Conservation (phyloP, 2,113 vertebrate species). For the Acrocephalus arundinaceus region DNA sequence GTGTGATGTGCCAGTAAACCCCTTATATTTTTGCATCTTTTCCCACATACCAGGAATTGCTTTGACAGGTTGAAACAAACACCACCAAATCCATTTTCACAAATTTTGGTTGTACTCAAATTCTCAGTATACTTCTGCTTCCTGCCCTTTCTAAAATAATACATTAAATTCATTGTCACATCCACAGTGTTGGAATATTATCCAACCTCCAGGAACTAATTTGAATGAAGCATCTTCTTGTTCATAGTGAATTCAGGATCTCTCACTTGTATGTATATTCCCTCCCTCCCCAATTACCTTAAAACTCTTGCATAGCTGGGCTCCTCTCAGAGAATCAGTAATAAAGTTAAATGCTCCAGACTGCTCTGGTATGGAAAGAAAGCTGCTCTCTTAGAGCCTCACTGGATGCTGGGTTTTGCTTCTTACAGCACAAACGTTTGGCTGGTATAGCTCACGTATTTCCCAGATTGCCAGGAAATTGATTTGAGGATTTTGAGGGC, state of each 20-base stretch:
- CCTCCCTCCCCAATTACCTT: not conserved
- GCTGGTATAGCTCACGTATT: not conserved
- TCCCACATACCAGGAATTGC: not conserved
- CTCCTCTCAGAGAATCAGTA: not conserved
- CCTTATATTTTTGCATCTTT: constrained; percentile 43
- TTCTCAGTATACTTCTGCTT: not conserved
- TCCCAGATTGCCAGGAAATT: not conserved
- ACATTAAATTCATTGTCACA: not conserved
- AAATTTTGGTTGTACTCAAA: not conserved
- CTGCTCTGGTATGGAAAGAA: not conserved
- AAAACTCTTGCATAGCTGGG: not conserved
- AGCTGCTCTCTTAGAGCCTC: not conserved
- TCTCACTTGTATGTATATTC: not conserved
- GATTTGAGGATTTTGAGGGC: not conserved
- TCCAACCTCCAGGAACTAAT: not conserved
- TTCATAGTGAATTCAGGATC: not conserved
- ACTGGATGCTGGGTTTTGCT: not conserved
- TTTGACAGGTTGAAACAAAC: constrained; percentile 37
- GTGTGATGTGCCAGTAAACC: constrained; percentile 28
- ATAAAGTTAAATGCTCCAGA: not conserved
- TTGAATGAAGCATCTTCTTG: not conserved
- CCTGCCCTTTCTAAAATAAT: not conserved
- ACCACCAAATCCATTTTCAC: not conserved
- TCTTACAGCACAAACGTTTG: not conserved
- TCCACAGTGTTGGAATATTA: not conserved